Evolutionary conservation across 1,140 invertebrate species (phyloP).

Genomic region (Cyclargus thomasi): DNA sequence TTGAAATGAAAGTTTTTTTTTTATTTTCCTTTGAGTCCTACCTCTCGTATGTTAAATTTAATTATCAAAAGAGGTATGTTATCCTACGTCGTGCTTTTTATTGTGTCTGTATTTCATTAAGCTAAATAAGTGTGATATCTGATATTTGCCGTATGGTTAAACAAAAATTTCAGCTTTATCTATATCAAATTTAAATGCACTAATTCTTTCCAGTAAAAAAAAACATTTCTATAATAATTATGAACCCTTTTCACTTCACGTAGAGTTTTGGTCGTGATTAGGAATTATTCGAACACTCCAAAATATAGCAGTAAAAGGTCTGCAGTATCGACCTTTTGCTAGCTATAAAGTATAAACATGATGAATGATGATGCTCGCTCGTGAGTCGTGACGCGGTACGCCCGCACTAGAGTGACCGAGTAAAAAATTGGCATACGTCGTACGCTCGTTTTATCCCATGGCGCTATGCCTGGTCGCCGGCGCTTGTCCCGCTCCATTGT

Average conservation of each 20-base stretch:
- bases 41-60: conserved; percentile 5
- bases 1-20: conserved; percentile 36
- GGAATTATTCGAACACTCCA: neutral
- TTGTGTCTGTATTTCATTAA: neutral
- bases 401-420: conserved; percentile 19
- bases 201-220: no score
- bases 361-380: conserved; percentile 25
- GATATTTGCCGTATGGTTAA: neutral
- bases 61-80: neutral
- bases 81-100: neutral
- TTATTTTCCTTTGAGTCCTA: conserved; percentile 31
- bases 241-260: no score
- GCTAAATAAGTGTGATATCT: neutral
- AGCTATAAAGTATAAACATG: neutral
- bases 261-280: no score
- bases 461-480: conserved; percentile 46
- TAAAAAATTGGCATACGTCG: conserved; percentile 54
- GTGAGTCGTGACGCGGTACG: conserved; percentile 19
- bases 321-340: neutral
- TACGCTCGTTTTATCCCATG: conserved; percentile 46
- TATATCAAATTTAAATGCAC: no score
- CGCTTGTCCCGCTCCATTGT: conserved; percentile 34
- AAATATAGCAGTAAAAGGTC: no score
- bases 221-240: no score
- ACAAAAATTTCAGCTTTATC: no score